Percentiles rank a stretch among this genome's conserved stretches.
Conservation (phyloP, 2,113 vertebrate species). For the Probosciger aterrimus region DNA sequence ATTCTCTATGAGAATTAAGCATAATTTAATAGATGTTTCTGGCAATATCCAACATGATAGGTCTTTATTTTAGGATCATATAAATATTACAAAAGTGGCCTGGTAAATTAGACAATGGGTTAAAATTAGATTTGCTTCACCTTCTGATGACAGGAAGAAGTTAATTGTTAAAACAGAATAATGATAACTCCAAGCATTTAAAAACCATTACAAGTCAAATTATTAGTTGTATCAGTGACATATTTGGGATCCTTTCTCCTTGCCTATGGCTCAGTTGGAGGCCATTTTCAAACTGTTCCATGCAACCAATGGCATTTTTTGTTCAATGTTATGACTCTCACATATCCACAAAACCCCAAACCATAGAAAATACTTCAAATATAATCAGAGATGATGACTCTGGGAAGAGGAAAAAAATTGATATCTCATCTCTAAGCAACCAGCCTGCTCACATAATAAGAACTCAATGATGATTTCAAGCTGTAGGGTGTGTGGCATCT, state of each 20-base stretch:
- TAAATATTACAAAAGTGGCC: not conserved
- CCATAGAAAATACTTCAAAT: not conserved
- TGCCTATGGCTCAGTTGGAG: not conserved
- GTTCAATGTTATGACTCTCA: not conserved
- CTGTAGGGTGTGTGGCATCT: not conserved
- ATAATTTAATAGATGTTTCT: not conserved
- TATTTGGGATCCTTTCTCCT: not conserved
- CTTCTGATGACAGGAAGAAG: not conserved
- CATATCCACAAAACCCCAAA: not conserved
- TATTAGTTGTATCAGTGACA: not conserved
- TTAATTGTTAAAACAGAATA: not conserved
- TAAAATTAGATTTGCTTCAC: not conserved
- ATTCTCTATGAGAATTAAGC: not conserved
- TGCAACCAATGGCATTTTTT: not conserved
- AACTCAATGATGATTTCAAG: not conserved
- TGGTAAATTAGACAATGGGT: not conserved
- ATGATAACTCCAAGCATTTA: not conserved
- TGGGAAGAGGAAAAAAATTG: not conserved
- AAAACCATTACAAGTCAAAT: not conserved
- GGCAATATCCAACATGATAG: not conserved
- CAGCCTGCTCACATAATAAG: not conserved
- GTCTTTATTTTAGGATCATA: constrained; percentile 13
- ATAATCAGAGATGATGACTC: not conserved
- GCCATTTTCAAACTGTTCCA: not conserved
- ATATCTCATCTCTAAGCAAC: not conserved